Percentiles rank a stretch among this genome's conserved stretches.
Conservation (phyloP, 1,140 invertebrate species). For the Vollenhovia emeryi region DNA sequence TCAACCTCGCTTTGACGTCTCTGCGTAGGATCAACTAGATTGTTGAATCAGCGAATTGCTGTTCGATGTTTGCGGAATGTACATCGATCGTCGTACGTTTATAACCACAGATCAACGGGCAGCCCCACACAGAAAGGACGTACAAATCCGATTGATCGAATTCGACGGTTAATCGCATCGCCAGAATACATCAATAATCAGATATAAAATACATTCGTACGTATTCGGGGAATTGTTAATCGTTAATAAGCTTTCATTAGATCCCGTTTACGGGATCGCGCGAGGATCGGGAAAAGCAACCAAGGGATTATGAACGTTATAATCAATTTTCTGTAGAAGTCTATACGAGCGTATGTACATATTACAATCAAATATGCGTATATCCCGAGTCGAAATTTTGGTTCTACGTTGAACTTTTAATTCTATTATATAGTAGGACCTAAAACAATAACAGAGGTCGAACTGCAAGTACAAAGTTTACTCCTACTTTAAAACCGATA, state of each 20-base stretch:
- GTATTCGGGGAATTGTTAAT: neutral
- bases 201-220: neutral
- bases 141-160: constrained; percentile 10
- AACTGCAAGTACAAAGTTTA: too few species aligned
- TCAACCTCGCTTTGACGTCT: constrained; percentile 64
- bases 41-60: constrained; percentile 34
- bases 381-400: too few species aligned
- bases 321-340: too few species aligned
- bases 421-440: too few species aligned
- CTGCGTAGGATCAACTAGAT: constrained; percentile 45
- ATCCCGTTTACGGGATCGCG: neutral
- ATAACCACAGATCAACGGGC: constrained; percentile 38
- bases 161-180: neutral
- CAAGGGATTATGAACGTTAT: neutral
- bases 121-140: neutral
- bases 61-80: constrained; percentile 48
- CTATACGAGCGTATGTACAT: too few species aligned
- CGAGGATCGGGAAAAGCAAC: neutral
- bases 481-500: too few species aligned
- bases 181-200: neutral
- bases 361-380: too few species aligned
- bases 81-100: constrained; percentile 48
- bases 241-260: too few species aligned
- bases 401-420: too few species aligned
- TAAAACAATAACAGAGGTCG: too few species aligned